Evolutionary conservation across 2,797 vertebrate species (phyloP).

Genomic region (Rhadinocentrus ornatus): DNA sequence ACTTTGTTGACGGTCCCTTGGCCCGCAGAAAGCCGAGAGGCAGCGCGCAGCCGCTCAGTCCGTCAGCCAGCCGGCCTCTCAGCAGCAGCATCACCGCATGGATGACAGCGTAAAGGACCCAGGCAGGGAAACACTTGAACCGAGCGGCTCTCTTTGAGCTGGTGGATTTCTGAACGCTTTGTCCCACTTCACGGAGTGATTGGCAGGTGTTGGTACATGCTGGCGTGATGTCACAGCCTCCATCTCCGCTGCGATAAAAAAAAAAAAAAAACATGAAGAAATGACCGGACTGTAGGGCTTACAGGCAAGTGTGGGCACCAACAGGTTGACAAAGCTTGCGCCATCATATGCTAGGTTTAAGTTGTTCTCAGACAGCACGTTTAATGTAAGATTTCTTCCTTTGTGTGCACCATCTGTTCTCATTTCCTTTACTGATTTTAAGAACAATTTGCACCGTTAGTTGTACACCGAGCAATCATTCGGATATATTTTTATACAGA

Average conservation of each 20-base stretch:
- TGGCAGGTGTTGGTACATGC: not conserved
- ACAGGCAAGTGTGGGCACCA: slow-evolving; percentile 66
- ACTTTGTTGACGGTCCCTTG: slow-evolving; percentile 72
- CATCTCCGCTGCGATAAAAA: slow-evolving; percentile 42
- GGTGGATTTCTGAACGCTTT: slow-evolving; percentile 21
- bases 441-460: not conserved
- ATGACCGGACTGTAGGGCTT: slow-evolving; percentile 62
- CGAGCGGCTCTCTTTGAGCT: not conserved
- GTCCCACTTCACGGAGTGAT: not conserved
- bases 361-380: slow-evolving; percentile 5
- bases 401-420: not conserved
- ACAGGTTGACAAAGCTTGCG: slow-evolving; percentile 61
- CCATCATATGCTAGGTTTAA: slow-evolving; percentile 1
- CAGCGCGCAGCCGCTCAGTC: slow-evolving; percentile 51
- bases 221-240: slow-evolving; percentile 53
- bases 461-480: not conserved
- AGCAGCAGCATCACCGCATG: slow-evolving; percentile 36
- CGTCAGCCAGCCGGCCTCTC: slow-evolving; percentile 12
- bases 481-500: not conserved
- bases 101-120: slow-evolving; percentile 46
- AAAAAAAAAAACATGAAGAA: slow-evolving; percentile 59
- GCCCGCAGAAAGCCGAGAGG: slow-evolving; percentile 17
- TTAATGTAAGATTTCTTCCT: not conserved
- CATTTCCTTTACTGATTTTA: not conserved
- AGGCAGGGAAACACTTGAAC: slow-evolving; percentile 17